Evolutionary conservation across 1,140 invertebrate species (phyloP).

Genomic region (Plutomurus gul): DNA sequence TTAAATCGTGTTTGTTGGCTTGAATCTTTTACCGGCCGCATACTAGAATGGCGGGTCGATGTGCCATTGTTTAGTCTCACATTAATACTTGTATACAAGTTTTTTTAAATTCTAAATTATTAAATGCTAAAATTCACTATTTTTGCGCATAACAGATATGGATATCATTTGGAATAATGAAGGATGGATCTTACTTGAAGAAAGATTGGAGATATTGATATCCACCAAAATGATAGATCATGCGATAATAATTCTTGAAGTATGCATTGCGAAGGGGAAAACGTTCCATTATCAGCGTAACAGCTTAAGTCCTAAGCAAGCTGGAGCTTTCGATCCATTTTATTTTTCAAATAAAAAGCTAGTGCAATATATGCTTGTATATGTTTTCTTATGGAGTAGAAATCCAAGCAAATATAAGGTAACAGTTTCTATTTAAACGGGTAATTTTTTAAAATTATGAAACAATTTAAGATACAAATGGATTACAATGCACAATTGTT

Average conservation of each 20-base stretch:
- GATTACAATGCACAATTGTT: neutral
- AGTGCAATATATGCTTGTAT: neutral
- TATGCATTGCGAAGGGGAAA: neutral
- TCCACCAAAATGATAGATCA: neutral
- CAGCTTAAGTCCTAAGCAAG: neutral
- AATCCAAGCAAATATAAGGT: slow-evolving; percentile 1
- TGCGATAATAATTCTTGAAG: neutral
- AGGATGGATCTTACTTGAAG: neutral
- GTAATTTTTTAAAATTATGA: neutral
- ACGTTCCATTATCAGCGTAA: neutral
- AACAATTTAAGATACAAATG: neutral
- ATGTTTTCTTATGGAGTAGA: neutral
- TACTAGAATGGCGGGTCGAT: too few species aligned
- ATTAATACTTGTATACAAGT: too few species aligned
- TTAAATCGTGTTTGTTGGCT: too few species aligned
- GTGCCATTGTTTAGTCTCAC: too few species aligned
- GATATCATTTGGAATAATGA: neutral
- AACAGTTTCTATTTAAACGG: neutral
- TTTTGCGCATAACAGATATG: neutral
- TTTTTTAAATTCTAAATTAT: too few species aligned
- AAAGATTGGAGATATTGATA: neutral
- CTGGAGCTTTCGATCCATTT: neutral
- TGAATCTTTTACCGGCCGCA: too few species aligned
- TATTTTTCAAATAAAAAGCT: neutral
- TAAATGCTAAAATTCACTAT: neutral